Base-by-base conservation (phyloP, 2,797 vertebrate species). In the Lacerta agilis region DNA sequence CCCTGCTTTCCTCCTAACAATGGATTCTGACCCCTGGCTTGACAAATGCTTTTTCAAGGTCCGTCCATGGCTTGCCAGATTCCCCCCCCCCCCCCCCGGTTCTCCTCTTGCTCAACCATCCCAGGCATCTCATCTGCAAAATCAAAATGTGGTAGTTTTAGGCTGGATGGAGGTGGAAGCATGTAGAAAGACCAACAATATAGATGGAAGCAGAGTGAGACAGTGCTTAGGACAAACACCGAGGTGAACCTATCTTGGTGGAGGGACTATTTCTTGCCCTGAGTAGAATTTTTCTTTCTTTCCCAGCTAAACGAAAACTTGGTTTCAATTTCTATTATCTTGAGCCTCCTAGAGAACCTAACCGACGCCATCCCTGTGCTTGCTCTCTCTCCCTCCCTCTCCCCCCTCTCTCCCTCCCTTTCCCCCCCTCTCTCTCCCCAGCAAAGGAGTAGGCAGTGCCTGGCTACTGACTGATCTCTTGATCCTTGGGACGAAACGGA, bases 401-500 rank as follows among this genome's bases (percentile, higher is more conserved):
- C 61, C 13, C 29, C 8, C 77, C 69, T 17, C 69, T 33, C 69
- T 15, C 64, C 18, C 4, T 33, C 69, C 33, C 10, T 66, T 25
- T 64, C 61, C 13, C 29, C 18, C 77, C 3, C 45, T 11, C 78
- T 87, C 82, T 41, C 78, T 64, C 38, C 15, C 2, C 82, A 13
- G 78, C 83, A 75, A 86, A 91, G 83, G 89, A 93, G 87, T 88
- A 29, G 36, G 3, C 61, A 71, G 89, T 87, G 49, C 85, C 13
- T 94, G 89, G 91, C 92, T 95, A 38, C 80, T 78, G 87, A 75
- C 93, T 90, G 94, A 94, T 96, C 96, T 96, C 95, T 94, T 95
- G 97, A 96, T 97, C 96, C 93, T 95, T 93, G 94, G 93, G 93
- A 87, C 15, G 91, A 93, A 92, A 94, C 93, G 86, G 80, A 89